These are phyloP conservation scores for Pristionchus maxplancki DNA, from an alignment of 2,888 invertebrate genomes.

Conservation along the genomic window DNA sequence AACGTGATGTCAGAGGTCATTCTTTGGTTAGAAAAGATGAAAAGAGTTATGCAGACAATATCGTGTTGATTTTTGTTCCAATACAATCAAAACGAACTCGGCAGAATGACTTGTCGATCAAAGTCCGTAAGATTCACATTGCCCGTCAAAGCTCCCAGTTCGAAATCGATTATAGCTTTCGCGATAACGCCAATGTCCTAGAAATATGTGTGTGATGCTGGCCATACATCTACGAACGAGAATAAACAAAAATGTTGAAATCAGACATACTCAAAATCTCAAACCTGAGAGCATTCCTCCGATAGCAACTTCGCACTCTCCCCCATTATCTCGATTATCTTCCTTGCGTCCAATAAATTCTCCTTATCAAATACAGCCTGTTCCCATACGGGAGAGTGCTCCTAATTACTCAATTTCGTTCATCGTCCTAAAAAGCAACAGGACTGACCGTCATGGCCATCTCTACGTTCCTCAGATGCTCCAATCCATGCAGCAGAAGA, in stretches of 20 bases:
- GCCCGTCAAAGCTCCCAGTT: not conserved
- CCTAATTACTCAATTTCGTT: not conserved
- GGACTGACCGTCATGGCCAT: not conserved
- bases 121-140: constrained; percentile 18
- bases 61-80: too few species aligned
- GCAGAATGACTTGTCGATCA: constrained; percentile 25
- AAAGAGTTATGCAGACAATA: too few species aligned
- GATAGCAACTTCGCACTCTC: not conserved
- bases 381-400: constrained; percentile 8
- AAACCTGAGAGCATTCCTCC: not conserved
- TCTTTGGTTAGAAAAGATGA: too few species aligned
- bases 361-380: not conserved
- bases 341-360: not conserved
- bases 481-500: not conserved
- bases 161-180: not conserved
- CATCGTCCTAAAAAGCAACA: too few species aligned
- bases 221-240: too few species aligned
- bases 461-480: not conserved
- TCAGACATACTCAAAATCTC: not conserved
- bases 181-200: not conserved
- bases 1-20: too few species aligned
- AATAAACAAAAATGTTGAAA: too few species aligned
- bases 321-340: not conserved
- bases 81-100: too few species aligned
- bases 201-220: not conserved